phyloP scores from a whole-genome alignment of 2,888 invertebrate genomes.

The Crocallis elinguaria region DNA sequence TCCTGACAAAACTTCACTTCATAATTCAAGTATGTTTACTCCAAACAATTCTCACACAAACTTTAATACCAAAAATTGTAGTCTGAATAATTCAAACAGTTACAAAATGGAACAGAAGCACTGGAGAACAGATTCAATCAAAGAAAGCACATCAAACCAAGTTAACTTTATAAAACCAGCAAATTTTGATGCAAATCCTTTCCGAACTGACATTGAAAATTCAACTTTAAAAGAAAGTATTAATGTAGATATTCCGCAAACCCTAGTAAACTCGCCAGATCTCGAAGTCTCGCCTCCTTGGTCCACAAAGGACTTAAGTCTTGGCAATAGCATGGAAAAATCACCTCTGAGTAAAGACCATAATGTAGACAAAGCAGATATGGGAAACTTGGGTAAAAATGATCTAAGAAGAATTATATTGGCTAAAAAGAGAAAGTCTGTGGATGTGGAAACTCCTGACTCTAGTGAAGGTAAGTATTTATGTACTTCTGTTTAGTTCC shows the following conservation, averaged over 20 bases:
- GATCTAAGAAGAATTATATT: constrained; percentile 56
- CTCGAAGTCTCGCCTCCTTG: not conserved
- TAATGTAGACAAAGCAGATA: not conserved
- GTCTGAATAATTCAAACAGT: not conserved
- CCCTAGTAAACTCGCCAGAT: not conserved
- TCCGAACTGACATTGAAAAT: not conserved
- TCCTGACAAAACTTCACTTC: not conserved
- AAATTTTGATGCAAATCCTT: not conserved
- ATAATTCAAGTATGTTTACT: not conserved
- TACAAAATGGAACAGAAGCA: not conserved
- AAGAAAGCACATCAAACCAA: too few relatives aligned
- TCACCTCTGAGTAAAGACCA: not conserved
- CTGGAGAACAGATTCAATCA: not conserved
- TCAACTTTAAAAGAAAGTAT: not conserved
- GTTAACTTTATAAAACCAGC: too few relatives aligned
- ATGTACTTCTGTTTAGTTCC: too few relatives aligned
- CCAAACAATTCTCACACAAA: not conserved
- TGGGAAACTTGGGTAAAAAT: constrained; percentile 31
- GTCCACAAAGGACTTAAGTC: too few relatives aligned
- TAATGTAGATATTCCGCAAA: not conserved
- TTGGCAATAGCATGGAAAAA: not conserved
- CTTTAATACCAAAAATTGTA: not conserved
- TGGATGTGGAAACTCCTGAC: constrained; percentile 7
- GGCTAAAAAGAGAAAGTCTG: constrained; percentile 48
- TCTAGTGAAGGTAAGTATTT: constrained; percentile 31